A percentile compares a stretch with the other conserved stretches of the same genome.
Conservation (phyloP, 2,113 vertebrate genomes). For the Tricholaema leucomelas region DNA sequence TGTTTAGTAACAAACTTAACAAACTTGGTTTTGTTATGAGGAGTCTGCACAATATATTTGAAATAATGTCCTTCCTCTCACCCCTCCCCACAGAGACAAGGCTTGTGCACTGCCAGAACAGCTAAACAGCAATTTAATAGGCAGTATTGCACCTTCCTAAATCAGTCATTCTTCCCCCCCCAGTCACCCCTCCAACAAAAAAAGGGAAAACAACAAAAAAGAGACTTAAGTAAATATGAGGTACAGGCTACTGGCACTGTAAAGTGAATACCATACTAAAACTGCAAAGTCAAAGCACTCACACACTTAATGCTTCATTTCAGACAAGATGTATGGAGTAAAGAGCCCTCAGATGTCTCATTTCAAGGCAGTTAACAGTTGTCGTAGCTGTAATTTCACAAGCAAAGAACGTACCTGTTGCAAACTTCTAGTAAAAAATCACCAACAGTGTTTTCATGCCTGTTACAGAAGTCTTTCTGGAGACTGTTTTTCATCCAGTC, state of each 20-base stretch:
- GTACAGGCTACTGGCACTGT: background rate
- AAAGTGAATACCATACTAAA: background rate
- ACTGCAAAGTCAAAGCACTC: background rate
- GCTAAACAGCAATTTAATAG: background rate
- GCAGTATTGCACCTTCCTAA: background rate
- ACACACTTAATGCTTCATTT: background rate
- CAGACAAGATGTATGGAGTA: background rate
- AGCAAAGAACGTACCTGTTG: slow-evolving; percentile 80
- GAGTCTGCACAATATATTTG: background rate
- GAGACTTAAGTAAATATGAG: background rate
- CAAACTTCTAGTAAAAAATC: slow-evolving; percentile 84
- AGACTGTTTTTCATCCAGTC: slow-evolving; percentile 90
- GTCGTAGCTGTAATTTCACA: background rate
- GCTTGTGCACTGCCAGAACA: background rate
- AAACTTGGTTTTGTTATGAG: background rate
- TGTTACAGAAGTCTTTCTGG: slow-evolving; percentile 89
- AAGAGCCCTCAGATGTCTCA: background rate
- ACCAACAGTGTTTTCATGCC: slow-evolving; percentile 83
- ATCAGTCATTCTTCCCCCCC: background rate
- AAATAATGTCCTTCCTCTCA: background rate
- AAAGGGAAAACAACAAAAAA: too few species aligned
- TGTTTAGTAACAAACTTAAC: background rate
- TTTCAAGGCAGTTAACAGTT: background rate
- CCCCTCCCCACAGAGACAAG: too few species aligned
- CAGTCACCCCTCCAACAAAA: too few species aligned